Evolutionary conservation across 2,797 vertebrate species (phyloP).

Genomic region (Ciconia nigra): DNA sequence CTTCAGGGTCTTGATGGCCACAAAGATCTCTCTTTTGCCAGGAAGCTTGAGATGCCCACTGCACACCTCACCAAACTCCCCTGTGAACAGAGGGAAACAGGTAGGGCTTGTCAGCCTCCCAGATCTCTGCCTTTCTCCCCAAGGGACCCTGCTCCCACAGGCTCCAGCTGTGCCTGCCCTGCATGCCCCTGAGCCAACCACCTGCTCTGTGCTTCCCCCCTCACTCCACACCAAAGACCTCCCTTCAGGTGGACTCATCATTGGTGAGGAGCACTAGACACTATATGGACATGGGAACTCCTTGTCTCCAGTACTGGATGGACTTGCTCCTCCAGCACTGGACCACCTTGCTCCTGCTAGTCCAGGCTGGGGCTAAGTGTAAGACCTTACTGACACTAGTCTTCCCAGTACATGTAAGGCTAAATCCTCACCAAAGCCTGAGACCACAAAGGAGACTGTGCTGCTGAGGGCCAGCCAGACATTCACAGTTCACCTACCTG

Average conservation of each 20-base stretch:
- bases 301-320: background rate
- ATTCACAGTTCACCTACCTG: constrained; percentile 80
- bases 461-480: background rate
- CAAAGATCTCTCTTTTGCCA: constrained; percentile 96
- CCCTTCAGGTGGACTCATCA: background rate
- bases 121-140: background rate
- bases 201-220: background rate
- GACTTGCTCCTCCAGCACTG: background rate
- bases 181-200: background rate
- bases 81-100: constrained; percentile 64
- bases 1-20: constrained; percentile 97
- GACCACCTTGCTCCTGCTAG: background rate
- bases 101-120: background rate
- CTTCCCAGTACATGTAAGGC: background rate
- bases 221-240: background rate
- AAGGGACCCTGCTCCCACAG: background rate
- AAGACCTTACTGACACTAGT: background rate
- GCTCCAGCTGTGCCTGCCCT: background rate
- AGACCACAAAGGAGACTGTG: background rate
- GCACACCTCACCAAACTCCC: constrained; percentile 98
- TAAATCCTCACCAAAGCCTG: background rate
- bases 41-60: constrained; percentile 97
- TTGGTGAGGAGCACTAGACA: background rate
- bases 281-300: background rate
- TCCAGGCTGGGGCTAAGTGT: background rate